Percentiles rank a stretch among this genome's conserved stretches.
phyloP scores from a whole-genome alignment of 2,113 vertebrate species.

The Ibidorhyncha struthersii region DNA sequence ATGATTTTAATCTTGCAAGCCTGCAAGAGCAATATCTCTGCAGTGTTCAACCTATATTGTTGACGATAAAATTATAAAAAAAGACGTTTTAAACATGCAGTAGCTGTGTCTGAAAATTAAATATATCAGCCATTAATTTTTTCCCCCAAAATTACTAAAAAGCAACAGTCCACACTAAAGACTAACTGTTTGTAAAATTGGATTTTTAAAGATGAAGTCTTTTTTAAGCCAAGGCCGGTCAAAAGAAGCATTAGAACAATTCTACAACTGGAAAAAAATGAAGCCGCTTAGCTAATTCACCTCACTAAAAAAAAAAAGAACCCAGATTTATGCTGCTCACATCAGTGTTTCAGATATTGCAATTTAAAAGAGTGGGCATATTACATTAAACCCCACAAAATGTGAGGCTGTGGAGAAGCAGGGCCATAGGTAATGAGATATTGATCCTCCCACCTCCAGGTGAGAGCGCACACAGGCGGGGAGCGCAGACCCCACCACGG shows the following conservation, averaged over 20 bases:
- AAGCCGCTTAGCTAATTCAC: not conserved
- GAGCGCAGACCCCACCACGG: rapidly evolving
- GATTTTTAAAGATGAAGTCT: constrained; percentile 71
- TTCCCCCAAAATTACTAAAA: constrained; percentile 69
- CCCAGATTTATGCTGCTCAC: constrained; percentile 19
- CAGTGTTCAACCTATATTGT: not conserved
- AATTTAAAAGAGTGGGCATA: not conserved
- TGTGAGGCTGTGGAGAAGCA: not conserved
- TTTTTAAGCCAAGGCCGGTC: constrained; percentile 16
- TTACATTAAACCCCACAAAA: constrained; percentile 19
- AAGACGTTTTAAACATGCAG: not conserved
- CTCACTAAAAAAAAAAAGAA: not conserved
- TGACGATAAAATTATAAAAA: constrained; percentile 32
- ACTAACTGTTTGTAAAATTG: constrained; percentile 77
- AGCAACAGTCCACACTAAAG: constrained; percentile 73
- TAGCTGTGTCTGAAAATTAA: constrained; percentile 34
- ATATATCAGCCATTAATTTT: constrained; percentile 65
- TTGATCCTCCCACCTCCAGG: not conserved
- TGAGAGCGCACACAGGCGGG: not conserved
- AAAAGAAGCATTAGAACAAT: constrained; percentile 16
- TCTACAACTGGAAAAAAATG: constrained; percentile 31
- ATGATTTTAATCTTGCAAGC: not conserved
- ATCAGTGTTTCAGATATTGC: not conserved
- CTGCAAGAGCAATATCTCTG: not conserved
- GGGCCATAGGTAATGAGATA: not conserved